Base-by-base conservation (phyloP, 2,113 vertebrate species). In the Anas platyrhynchos region DNA sequence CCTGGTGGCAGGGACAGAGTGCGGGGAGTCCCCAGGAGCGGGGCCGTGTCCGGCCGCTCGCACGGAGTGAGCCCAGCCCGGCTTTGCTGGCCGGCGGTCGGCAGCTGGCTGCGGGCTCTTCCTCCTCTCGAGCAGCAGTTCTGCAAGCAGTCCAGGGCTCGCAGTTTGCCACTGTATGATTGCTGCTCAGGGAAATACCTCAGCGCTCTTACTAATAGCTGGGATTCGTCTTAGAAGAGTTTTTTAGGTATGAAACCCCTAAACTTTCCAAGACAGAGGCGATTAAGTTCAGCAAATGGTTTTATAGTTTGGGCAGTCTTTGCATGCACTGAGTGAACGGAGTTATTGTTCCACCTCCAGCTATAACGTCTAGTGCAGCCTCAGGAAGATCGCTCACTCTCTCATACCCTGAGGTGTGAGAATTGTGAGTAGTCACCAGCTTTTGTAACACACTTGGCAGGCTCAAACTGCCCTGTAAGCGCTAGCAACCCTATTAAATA, bases 191-290 rank as follows among this genome's bases (percentile, higher is more conserved):
- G 96, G 91, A 91, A 89, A 77, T 43, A 16, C 71, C 84, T 66
- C 94, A 63, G 41, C 77, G 83, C 67, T 91, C 85, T 91, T 90
- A 68, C 77, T 72, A 89, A 93, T 91, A 67, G 91, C 89, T 86
- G 84, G 73, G 95, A 96, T 94, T 95, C 80, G 17, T 89, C 91
- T 56, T 17, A 59, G 58, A 56, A 54, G 71, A 94, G 76, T 2
- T 83, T 63, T 83, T 93, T 66, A 83, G 78, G 84, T 88, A 78
- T 6, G 54, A 93, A 88, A 86, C 50, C 62, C 85, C 74, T 34
- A 11, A 63, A 26, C 59, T 92, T 91, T 93, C 84, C 91, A 79
- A 88, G 80, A 34, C 48, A 34, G 77, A 81, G 82, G 81, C 6
- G 7, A 69, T 63, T n/a, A 38, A 83, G 43, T 74, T 82, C 46